Evolutionary conservation across 2,888 invertebrate genomes (phyloP).

Genomic region (Ophion slaviceki): DNA sequence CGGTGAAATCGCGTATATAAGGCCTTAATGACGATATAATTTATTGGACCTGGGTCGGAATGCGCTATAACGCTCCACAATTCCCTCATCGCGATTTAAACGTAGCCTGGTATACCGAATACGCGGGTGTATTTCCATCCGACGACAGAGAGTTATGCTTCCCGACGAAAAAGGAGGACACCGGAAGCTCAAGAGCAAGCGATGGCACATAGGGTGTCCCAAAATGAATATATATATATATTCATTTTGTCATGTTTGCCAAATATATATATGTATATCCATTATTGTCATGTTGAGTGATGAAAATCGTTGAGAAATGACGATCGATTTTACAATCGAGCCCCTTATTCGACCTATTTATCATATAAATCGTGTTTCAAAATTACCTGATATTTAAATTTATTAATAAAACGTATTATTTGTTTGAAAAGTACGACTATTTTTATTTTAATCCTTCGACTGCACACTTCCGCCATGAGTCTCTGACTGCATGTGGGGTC

Average conservation of each 20-base stretch:
- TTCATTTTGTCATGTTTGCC: background rate
- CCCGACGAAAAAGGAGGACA: background rate
- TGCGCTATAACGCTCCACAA: constrained; percentile 32
- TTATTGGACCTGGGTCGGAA: constrained; percentile 36
- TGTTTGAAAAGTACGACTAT: no score
- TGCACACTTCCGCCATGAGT: no score
- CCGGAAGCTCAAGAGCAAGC: background rate
- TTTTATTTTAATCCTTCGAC: no score
- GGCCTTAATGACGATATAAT: constrained; percentile 44
- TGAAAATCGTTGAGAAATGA: background rate
- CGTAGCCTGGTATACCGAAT: background rate
- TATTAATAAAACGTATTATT: no score
- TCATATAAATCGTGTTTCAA: no score
- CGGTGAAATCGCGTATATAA: no score
- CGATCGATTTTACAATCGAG: no score
- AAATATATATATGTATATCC: background rate
- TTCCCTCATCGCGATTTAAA: background rate
- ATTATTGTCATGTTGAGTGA: background rate
- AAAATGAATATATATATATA: background rate
- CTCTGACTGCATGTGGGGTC: no score
- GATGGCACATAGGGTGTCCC: background rate
- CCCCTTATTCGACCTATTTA: no score
- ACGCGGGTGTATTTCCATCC: background rate
- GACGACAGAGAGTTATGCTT: background rate
- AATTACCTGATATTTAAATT: no score